These are phyloP conservation scores for Stratiolaelaps scimitus DNA, from an alignment of 1,140 invertebrate genomes.

Conservation along the genomic window DNA sequence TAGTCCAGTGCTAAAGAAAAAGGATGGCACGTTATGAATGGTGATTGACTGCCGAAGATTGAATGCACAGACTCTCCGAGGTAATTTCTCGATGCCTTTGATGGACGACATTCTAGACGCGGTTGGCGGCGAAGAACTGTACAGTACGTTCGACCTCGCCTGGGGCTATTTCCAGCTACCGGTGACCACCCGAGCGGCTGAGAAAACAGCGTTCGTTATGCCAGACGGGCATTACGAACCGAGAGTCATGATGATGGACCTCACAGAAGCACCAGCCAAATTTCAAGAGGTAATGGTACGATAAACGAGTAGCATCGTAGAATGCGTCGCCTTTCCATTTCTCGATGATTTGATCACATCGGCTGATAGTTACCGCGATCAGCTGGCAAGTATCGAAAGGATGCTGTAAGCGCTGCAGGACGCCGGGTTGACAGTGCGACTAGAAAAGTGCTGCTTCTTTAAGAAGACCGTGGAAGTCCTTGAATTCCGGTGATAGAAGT, in stretches of 20 bases:
- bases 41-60: not conserved
- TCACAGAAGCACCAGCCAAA: not conserved
- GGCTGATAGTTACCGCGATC: not conserved
- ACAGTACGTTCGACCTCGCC: not conserved
- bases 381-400: not conserved
- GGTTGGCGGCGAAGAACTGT: not conserved
- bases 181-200: slow-evolving; percentile 38
- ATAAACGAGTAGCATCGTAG: not conserved
- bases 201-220: slow-evolving; percentile 44
- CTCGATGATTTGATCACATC: slow-evolving; percentile 1
- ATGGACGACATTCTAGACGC: too few relatives aligned
- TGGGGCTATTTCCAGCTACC: slow-evolving; percentile 44
- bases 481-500: slow-evolving; percentile 34
- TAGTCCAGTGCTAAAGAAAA: not conserved
- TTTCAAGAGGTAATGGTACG: not conserved
- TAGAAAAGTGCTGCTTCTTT: slow-evolving; percentile 42
- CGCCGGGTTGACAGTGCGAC: slow-evolving; percentile 43
- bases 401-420: slow-evolving; percentile 34
- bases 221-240: slow-evolving; percentile 35
- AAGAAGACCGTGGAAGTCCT: slow-evolving; percentile 40
- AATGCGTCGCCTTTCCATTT: not conserved
- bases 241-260: not conserved
- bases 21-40: not conserved
- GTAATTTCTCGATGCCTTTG: too few relatives aligned
- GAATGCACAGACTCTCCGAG: too few relatives aligned